phyloP scores from a whole-genome alignment of 2,888 invertebrate species.

The Protophormia terraenovae region DNA sequence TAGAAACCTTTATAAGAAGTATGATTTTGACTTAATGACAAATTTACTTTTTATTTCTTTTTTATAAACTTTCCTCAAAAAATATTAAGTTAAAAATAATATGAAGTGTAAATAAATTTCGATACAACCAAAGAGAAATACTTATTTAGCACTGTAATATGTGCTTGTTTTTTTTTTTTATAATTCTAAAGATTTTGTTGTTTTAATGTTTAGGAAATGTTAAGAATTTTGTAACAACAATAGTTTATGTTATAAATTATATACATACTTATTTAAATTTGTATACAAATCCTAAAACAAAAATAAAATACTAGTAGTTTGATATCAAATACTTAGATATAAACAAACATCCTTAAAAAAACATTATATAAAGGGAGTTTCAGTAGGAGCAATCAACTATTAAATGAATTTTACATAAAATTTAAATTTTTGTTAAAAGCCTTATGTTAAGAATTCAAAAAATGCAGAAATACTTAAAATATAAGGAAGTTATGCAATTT shows the following conservation, averaged over 20 bases:
- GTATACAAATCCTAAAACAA: neutral
- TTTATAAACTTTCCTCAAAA: too few species aligned
- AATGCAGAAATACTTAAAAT: too few species aligned
- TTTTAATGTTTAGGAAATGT: too few species aligned
- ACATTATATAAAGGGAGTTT: neutral
- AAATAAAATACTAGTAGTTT: neutral
- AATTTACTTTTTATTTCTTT: too few species aligned
- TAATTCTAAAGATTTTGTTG: neutral
- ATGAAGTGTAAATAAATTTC: conserved; percentile 23
- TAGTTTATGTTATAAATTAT: neutral
- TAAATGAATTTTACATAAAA: neutral
- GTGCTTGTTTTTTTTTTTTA: neutral
- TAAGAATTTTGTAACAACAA: neutral
- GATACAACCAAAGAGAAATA: too few species aligned
- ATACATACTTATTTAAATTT: neutral
- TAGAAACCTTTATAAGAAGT: too few species aligned
- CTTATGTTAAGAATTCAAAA: too few species aligned
- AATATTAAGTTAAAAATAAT: too few species aligned
- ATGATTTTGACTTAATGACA: too few species aligned
- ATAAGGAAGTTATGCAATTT: too few species aligned
- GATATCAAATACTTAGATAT: neutral
- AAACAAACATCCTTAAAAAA: neutral
- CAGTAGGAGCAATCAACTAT: neutral
- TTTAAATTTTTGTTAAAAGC: too few species aligned
- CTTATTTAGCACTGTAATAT: neutral